Percentiles rank a stretch among this genome's conserved stretches.
phyloP scores from a whole-genome alignment of 64 coral and sea anemone genomes.

The Montipora cactus region DNA sequence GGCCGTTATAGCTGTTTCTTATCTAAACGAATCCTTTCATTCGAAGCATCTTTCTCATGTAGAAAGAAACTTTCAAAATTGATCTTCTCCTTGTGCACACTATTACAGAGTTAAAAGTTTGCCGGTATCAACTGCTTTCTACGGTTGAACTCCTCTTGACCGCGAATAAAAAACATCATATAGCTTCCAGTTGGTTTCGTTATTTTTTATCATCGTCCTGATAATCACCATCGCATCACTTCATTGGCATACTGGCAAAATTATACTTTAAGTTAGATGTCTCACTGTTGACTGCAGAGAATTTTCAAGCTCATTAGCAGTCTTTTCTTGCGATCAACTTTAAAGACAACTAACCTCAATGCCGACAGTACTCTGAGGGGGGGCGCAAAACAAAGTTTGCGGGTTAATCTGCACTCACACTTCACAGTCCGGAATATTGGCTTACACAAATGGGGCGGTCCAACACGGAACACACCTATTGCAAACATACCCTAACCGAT shows the following conservation, averaged over 20 bases:
- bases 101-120: too few species aligned
- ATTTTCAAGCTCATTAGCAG: too few species aligned
- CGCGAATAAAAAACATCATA: not conserved
- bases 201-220: too few species aligned
- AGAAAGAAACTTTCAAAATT: too few species aligned
- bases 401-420: not conserved
- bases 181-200: not conserved
- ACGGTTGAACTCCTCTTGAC: not conserved
- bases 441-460: not conserved
- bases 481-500: not conserved
- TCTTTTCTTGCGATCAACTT: not conserved
- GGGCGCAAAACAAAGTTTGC: not conserved
- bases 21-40: too few species aligned
- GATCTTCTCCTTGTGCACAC: too few species aligned
- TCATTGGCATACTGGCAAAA: too few species aligned
- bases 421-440: constrained; percentile 7
- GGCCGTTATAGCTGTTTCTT: too few species aligned
- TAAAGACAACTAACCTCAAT: not conserved
- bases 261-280: too few species aligned
- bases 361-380: not conserved
- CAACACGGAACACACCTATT: not conserved
- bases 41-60: too few species aligned
- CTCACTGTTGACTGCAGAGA: too few species aligned
- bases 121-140: not conserved
- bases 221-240: too few species aligned